Percentiles rank a stretch among this genome's conserved stretches.
phyloP scores from a whole-genome alignment of 2,113 vertebrate species.

The Zosterops borbonicus region DNA sequence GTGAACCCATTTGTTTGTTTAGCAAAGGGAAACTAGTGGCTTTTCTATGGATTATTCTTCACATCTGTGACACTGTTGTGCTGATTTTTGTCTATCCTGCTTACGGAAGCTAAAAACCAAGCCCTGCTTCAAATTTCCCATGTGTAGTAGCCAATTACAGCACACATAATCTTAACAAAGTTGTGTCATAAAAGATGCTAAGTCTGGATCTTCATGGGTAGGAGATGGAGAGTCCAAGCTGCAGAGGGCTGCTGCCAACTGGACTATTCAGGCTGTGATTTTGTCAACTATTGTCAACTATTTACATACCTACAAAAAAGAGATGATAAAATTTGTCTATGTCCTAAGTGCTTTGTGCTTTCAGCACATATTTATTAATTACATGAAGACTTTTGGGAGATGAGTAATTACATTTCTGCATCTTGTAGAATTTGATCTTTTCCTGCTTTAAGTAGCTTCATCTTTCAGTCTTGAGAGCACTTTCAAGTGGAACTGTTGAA shows the following conservation, averaged over 20 bases:
- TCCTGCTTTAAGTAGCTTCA: neutral
- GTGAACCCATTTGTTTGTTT: neutral
- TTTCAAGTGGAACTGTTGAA: neutral
- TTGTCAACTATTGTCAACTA: neutral
- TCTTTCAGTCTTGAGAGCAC: neutral
- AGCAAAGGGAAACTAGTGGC: neutral
- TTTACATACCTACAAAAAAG: neutral
- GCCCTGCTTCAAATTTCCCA: neutral
- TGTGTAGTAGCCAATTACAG: neutral
- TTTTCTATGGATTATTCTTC: neutral
- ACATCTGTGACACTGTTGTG: fast-evolving
- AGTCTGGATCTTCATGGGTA: neutral
- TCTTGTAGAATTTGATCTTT: neutral
- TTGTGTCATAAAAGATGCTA: neutral
- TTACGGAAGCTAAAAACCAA: neutral
- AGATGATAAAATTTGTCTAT: neutral
- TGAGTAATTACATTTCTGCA: neutral
- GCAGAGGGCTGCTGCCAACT: neutral
- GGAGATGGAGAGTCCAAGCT: neutral
- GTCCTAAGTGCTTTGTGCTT: neutral
- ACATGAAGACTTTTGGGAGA: neutral
- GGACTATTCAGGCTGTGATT: neutral
- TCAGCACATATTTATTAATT: neutral
- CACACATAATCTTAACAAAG: neutral
- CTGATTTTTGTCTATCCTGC: neutral